These are phyloP conservation scores for Halcyon malimbica DNA, from an alignment of 2,113 vertebrate genomes.

Conservation along the genomic window DNA sequence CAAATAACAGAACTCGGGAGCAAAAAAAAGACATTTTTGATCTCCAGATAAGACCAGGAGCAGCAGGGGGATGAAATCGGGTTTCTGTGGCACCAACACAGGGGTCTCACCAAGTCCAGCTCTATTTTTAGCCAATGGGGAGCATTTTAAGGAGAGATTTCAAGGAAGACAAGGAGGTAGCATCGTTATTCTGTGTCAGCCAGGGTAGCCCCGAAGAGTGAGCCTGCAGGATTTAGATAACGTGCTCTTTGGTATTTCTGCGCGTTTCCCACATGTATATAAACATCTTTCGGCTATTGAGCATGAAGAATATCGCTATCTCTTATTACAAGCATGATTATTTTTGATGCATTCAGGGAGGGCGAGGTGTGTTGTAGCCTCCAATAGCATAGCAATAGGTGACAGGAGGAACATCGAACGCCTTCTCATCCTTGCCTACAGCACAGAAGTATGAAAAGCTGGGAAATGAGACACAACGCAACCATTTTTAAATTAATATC, in stretches of 20 bases:
- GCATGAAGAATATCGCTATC: background rate
- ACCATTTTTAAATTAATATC: background rate
- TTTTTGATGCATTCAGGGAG: background rate
- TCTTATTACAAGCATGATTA: background rate
- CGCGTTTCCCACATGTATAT: background rate
- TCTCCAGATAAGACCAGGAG: background rate
- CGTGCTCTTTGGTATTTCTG: fast-evolving
- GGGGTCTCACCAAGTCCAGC: background rate
- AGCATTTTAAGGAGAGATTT: background rate
- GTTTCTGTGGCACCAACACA: fast-evolving
- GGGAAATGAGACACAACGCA: background rate
- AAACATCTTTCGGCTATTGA: fast-evolving
- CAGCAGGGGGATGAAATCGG: background rate
- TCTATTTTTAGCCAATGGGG: background rate
- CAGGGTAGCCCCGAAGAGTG: fast-evolving
- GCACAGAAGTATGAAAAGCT: background rate
- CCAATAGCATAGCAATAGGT: background rate
- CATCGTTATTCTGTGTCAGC: background rate
- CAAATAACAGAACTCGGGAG: background rate
- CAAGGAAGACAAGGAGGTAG: background rate
- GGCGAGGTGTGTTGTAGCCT: background rate
- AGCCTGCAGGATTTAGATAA: background rate
- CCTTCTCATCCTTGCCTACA: background rate
- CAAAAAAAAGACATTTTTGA: background rate
- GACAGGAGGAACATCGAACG: background rate